Percentiles rank a stretch among this genome's conserved stretches.
These are phyloP conservation scores for Eubucco bourcierii DNA, from an alignment of 2,113 vertebrate genomes.

Conservation along the genomic window DNA sequence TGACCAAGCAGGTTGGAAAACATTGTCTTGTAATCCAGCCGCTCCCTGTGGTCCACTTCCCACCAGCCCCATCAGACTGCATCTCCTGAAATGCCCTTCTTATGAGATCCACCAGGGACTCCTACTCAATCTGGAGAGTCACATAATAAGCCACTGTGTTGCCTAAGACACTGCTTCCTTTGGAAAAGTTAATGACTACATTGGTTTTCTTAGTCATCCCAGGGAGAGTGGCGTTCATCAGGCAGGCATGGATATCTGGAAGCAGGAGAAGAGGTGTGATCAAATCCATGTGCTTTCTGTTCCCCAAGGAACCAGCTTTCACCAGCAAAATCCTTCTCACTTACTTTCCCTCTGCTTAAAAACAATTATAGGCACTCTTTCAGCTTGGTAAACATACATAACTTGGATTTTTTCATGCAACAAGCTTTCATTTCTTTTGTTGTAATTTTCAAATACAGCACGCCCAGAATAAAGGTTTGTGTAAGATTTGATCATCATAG, in stretches of 20 bases:
- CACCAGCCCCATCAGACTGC: neutral
- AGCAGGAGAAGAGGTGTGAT: slow-evolving; percentile 34
- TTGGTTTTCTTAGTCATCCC: neutral
- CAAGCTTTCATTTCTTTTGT: slow-evolving; percentile 17
- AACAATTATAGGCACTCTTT: slow-evolving; percentile 26
- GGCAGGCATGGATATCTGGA: neutral
- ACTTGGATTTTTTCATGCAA: slow-evolving; percentile 42
- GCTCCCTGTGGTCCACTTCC: neutral
- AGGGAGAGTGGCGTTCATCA: neutral
- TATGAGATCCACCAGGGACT: neutral
- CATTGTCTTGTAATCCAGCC: neutral
- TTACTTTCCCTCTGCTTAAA: slow-evolving; percentile 22
- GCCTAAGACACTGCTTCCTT: neutral
- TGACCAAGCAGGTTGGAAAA: slow-evolving; percentile 30
- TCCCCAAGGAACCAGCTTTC: neutral
- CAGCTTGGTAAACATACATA: neutral
- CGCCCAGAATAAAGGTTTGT: slow-evolving; percentile 25
- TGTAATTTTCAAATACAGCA: slow-evolving; percentile 15
- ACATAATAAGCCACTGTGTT: neutral
- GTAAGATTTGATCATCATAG: slow-evolving; percentile 10
- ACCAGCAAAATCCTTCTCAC: slow-evolving; percentile 8
- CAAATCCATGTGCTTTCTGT: slow-evolving; percentile 19
- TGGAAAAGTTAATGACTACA: neutral
- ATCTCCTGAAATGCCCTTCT: neutral
- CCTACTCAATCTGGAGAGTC: neutral